Conservation (phyloP, 2,113 vertebrate species). For the Talpa occidentalis region DNA sequence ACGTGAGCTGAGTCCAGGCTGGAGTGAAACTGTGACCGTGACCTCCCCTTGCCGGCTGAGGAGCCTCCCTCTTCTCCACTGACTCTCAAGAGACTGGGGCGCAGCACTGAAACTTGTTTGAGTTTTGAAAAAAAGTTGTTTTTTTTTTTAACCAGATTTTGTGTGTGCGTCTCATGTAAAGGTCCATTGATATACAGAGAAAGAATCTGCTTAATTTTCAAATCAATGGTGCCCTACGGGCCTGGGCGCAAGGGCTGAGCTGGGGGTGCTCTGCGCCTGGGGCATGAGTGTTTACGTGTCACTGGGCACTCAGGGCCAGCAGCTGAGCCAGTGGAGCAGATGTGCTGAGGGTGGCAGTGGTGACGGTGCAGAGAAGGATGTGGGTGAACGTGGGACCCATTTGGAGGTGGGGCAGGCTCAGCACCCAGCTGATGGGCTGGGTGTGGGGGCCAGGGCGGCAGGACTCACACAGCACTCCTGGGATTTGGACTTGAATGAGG, state of each 20-base stretch:
- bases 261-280: too few relatives aligned
- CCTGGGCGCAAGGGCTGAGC: not conserved
- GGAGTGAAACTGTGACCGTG: not conserved
- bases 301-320: too few relatives aligned
- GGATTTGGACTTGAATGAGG: not conserved
- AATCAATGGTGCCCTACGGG: not conserved
- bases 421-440: not conserved
- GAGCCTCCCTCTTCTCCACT: not conserved
- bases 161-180: not conserved
- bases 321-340: not conserved
- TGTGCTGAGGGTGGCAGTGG: not conserved
- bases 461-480: not conserved
- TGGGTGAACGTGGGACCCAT: not conserved
- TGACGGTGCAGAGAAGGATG: rapidly evolving
- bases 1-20: not conserved
- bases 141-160: not conserved
- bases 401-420: not conserved
- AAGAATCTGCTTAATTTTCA: not conserved
- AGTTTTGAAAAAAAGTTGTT: not conserved
- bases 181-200: not conserved
- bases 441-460: not conserved
- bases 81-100: not conserved
- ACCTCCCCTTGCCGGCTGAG: not conserved
- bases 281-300: not conserved
- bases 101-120: not conserved